Percentiles rank a stretch among this genome's conserved stretches.
Conservation (phyloP, 2,888 invertebrate genomes). For the Himalopsyche tibetana region DNA sequence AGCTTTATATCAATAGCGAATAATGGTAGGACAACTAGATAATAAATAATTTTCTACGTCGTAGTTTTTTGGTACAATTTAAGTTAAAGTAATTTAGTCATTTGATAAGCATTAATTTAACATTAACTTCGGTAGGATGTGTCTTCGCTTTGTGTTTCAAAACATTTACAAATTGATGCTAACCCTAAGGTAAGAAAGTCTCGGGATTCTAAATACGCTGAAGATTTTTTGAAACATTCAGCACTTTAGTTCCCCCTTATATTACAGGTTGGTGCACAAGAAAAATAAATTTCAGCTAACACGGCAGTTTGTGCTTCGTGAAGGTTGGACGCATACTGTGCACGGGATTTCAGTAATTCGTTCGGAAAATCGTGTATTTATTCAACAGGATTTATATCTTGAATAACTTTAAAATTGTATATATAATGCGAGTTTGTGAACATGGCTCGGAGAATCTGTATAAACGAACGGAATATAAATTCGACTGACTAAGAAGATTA, state of each 20-base stretch:
- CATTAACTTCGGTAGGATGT: too few relatives aligned
- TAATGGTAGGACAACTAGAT: too few relatives aligned
- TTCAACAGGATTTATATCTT: background rate
- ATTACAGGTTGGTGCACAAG: slow-evolving; percentile 1
- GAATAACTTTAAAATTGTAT: slow-evolving; percentile 2
- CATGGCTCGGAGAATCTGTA: background rate
- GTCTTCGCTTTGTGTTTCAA: too few relatives aligned
- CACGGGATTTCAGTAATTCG: slow-evolving; percentile 13
- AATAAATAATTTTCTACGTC: too few relatives aligned
- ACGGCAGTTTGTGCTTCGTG: background rate
- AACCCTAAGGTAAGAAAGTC: background rate
- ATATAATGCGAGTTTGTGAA: background rate
- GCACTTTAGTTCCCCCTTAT: slow-evolving; percentile 12
- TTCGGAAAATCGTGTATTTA: slow-evolving; percentile 28
- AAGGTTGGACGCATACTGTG: slow-evolving; percentile 1
- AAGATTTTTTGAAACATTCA: slow-evolving; percentile 1
- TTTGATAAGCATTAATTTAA: too few relatives aligned
- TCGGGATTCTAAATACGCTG: background rate
- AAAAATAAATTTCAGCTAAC: slow-evolving; percentile 23
- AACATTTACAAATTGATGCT: background rate
- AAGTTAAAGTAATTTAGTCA: too few relatives aligned
- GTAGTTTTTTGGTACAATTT: too few relatives aligned
- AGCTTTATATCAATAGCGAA: too few relatives aligned
- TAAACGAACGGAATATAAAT: too few relatives aligned
- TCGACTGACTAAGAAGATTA: too few relatives aligned